Percentiles rank a stretch among this genome's conserved stretches.
Evolutionary conservation across 1,140 invertebrate genomes (phyloP).

Genomic region (Megathymus violae): DNA sequence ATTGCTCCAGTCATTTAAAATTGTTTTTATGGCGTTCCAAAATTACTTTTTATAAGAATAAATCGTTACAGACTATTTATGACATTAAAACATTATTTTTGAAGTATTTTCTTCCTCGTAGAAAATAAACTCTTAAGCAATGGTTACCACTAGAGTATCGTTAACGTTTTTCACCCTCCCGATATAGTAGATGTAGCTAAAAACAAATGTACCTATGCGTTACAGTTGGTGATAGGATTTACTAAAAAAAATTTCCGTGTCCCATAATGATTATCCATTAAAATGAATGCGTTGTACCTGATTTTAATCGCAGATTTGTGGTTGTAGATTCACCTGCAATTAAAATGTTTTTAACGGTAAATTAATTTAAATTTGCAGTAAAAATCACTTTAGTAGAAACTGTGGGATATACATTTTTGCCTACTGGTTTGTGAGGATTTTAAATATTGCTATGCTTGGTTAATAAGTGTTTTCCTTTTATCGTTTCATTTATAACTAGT

Average conservation of each 20-base stretch:
- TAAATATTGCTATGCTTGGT: too few species aligned
- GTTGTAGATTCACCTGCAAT: constrained; percentile 16
- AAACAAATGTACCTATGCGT: background rate
- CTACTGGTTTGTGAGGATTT: background rate
- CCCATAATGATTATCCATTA: constrained; percentile 18
- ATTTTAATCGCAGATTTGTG: constrained; percentile 35
- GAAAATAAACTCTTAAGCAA: too few species aligned
- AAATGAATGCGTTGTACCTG: constrained; percentile 34
- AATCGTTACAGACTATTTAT: too few species aligned
- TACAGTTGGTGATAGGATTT: constrained; percentile 21
- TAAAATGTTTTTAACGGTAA: constrained; percentile 21
- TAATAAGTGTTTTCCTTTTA: too few species aligned
- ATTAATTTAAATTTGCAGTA: constrained; percentile 20
- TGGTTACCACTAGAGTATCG: too few species aligned
- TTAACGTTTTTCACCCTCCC: too few species aligned
- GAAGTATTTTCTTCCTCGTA: too few species aligned
- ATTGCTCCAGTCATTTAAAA: too few species aligned
- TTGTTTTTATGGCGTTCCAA: too few species aligned
- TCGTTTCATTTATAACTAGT: too few species aligned
- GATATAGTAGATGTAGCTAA: background rate
- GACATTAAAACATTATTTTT: too few species aligned
- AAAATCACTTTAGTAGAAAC: background rate
- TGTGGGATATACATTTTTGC: background rate
- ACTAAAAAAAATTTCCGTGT: constrained; percentile 21
- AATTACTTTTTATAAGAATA: too few species aligned